Conservation (phyloP, 2,797 vertebrate genomes). For the Esox lucius region DNA sequence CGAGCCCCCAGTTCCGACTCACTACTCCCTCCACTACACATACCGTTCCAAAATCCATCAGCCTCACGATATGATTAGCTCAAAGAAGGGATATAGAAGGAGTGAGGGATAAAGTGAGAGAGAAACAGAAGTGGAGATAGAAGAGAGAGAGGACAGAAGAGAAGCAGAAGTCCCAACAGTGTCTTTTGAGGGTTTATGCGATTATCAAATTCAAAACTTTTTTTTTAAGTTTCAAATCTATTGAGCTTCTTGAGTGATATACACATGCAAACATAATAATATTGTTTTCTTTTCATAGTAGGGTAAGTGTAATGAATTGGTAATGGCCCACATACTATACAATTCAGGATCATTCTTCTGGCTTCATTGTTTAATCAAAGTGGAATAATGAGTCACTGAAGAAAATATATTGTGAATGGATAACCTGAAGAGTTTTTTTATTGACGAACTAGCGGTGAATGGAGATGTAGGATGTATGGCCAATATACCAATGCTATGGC, state of each 20-base stretch:
- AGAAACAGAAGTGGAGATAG: slow-evolving; percentile 6
- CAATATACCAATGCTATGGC: too few relatives aligned
- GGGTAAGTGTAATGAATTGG: not conserved
- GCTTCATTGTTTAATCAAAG: not conserved
- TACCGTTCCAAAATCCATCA: slow-evolving; percentile 22
- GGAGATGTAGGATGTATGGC: too few relatives aligned
- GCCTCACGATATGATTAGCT: slow-evolving; percentile 28
- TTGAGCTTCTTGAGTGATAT: not conserved
- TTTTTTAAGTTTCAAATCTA: not conserved
- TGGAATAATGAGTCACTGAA: not conserved
- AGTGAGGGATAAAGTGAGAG: not conserved
- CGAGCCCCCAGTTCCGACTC: slow-evolving; percentile 33
- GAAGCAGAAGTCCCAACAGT: not conserved
- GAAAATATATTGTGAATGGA: not conserved
- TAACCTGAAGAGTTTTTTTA: not conserved
- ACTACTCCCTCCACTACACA: slow-evolving; percentile 30
- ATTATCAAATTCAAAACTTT: not conserved
- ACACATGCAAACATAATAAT: not conserved
- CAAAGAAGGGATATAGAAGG: slow-evolving; percentile 18
- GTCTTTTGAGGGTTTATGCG: not conserved
- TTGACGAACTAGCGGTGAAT: too few relatives aligned
- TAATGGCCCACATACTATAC: not conserved
- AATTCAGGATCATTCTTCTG: not conserved
- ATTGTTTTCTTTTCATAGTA: not conserved
- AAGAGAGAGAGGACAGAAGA: not conserved